Conservation (phyloP, 2,888 invertebrate species). For the Lobophora halterata region DNA sequence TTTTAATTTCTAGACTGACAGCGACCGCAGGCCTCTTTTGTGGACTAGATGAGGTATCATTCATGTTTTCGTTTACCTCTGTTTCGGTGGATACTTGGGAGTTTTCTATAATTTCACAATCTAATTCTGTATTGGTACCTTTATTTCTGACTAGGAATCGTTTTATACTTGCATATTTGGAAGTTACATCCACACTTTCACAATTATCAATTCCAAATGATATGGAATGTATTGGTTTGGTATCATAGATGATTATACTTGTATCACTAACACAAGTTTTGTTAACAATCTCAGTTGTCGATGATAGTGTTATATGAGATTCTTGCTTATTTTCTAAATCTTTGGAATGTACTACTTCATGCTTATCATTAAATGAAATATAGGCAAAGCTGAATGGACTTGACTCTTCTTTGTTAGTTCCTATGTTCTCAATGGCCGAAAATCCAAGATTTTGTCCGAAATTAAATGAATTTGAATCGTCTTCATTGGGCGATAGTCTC, state of each 20-base stretch:
- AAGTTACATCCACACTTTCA: conserved; percentile 48
- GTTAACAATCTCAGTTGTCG: conserved; percentile 42
- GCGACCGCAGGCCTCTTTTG: conserved; percentile 51
- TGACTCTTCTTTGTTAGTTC: conserved; percentile 25
- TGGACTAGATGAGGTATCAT: conserved; percentile 35
- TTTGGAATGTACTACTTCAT: background rate
- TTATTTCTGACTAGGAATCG: conserved; percentile 43
- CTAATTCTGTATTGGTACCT: conserved; percentile 43
- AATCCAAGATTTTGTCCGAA: conserved; percentile 45
- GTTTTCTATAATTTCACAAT: conserved; percentile 54
- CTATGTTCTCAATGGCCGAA: conserved; percentile 47
- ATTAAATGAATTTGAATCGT: too few species aligned
- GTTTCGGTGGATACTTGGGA: conserved; percentile 45
- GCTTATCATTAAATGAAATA: conserved; percentile 5
- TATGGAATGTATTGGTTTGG: conserved; percentile 42
- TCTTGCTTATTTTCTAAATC: conserved; percentile 3
- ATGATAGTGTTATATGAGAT: conserved; percentile 38
- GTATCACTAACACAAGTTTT: background rate
- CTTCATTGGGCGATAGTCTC: conserved; percentile 6
- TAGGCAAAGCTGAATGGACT: conserved; percentile 9
- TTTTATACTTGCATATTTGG: conserved; percentile 52
- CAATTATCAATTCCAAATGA: conserved; percentile 54
- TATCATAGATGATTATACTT: conserved; percentile 33
- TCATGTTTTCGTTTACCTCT: conserved; percentile 46
- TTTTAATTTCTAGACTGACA: conserved; percentile 71